Conservation (phyloP, 2,797 vertebrate genomes). For the Falco biarmicus region DNA sequence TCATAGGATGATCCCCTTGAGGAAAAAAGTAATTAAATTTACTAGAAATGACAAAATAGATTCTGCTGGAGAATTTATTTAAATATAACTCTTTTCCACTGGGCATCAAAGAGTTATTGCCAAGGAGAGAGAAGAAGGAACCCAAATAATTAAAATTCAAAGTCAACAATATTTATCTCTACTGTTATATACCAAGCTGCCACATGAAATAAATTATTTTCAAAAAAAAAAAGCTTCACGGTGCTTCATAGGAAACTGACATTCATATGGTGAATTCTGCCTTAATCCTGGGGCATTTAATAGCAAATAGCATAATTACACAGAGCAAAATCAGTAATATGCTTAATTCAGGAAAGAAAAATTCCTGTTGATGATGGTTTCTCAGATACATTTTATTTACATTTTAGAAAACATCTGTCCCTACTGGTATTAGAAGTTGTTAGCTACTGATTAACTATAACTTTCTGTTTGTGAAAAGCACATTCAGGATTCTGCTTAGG, state of each 20-base stretch:
- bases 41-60: background rate
- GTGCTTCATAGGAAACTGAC: background rate
- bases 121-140: background rate
- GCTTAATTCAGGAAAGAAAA: constrained; percentile 28
- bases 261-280: background rate
- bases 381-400: constrained; percentile 16
- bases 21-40: background rate
- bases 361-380: background rate
- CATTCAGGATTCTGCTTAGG: background rate
- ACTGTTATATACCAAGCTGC: background rate
- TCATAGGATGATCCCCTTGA: background rate
- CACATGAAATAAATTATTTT: background rate
- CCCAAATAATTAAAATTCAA: background rate
- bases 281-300: background rate
- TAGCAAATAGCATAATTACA: background rate
- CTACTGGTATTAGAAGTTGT: background rate
- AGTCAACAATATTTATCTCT: background rate
- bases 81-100: background rate
- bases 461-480: background rate
- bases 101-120: background rate
- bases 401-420: constrained; percentile 46
- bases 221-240: background rate
- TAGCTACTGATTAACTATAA: background rate
- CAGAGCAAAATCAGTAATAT: background rate
- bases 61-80: background rate